Evolutionary conservation across 92 coral and sea anemone genomes (phyloP).

Genomic region (Zoanthus sociatus): DNA sequence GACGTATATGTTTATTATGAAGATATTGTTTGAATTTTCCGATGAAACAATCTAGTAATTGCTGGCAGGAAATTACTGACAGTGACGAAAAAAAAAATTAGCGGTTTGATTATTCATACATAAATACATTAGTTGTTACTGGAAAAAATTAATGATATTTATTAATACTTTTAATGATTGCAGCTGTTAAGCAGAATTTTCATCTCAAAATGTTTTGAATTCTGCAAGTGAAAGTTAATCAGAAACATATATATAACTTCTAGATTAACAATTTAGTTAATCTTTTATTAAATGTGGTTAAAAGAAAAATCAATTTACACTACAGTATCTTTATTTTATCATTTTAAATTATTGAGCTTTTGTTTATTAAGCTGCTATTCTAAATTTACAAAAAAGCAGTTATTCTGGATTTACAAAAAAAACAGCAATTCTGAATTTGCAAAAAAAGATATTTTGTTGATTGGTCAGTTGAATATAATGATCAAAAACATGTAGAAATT

Average conservation of each 20-base stretch:
- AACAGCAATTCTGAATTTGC: not conserved
- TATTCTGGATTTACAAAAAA: not conserved
- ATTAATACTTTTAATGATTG: not conserved
- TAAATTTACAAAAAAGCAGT: not conserved
- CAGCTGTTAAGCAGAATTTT: not conserved
- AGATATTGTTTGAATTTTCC: constrained; percentile 4
- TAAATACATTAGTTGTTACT: not conserved
- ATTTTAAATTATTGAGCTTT: not conserved
- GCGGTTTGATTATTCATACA: not conserved
- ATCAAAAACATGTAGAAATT: not conserved
- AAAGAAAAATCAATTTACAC: not conserved
- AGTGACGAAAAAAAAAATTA: not conserved
- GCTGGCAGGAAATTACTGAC: not conserved
- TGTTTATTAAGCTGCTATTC: not conserved
- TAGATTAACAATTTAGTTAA: not conserved
- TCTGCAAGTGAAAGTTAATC: not conserved
- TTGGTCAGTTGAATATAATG: not conserved
- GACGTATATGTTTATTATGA: constrained; percentile 23
- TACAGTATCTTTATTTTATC: not conserved
- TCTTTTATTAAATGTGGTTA: not conserved
- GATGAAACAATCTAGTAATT: constrained; percentile 4
- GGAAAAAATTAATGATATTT: not conserved
- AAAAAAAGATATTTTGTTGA: not conserved
- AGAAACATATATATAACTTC: not conserved
- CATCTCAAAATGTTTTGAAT: not conserved